Base-by-base conservation (phyloP, 1,140 invertebrate genomes). In the Eubasilissa regina region DNA sequence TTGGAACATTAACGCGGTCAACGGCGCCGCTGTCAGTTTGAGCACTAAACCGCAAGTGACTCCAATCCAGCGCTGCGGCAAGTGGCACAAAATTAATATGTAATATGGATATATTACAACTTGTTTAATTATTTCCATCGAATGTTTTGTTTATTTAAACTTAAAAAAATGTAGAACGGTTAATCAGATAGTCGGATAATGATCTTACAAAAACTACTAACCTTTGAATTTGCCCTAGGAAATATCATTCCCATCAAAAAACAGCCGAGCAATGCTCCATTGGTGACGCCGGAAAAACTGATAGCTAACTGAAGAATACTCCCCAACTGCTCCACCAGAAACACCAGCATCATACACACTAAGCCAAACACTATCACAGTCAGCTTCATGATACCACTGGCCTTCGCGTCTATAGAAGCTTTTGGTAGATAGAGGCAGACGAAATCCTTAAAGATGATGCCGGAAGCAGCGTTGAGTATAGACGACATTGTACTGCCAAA, bases 381-480 rank as follows among this genome's bases (percentile, higher is more conserved):
- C 15, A 89, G 70, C 89, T 94, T 92, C 48, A 93, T 85, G n/a
- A 90, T 85, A 25, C 86, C 80, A 72, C 86, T 88, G 8, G 89
- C 87, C 35, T 77, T 86, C 68, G 83, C 80, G 17, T 92, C 90
- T 3, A 85, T 84, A n/a, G 4, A n/a, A 53, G 15, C 48, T 15
- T 43, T 60, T 17, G 72, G 51, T 0, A 74, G 62, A 25, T 43
- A 51, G 3, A 15, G 8, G 17, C 21, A 48, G 10, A 58, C 43
- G 60, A 89, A 89, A 55, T 91, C 92, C 21, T 94, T 87, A 17
- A 94, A 88, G 83, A 95, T 93, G 45, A 94, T 91, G 58, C 94
- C 93, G 6, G 94, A 91, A 84, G 95, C 87, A 0, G 93, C 94
- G 83, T 95, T 95, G 15, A 95, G 86, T 9, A 93, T 93, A 19